Evolutionary conservation across 2,888 invertebrate genomes (phyloP).

Genomic region (Napeogenes sylphis): DNA sequence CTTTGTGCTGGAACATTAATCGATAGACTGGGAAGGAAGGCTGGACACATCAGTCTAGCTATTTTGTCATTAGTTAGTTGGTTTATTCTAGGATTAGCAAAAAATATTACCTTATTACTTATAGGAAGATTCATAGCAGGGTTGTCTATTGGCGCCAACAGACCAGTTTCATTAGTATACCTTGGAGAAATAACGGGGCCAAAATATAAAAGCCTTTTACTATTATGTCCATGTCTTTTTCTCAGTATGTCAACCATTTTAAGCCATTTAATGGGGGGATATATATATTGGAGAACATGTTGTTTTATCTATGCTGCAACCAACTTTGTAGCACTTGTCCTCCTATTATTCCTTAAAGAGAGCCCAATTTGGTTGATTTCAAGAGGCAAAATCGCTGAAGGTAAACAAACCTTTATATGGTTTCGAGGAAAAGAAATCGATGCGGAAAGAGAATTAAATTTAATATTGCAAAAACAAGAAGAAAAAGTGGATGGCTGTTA

Average conservation of each 20-base stretch:
- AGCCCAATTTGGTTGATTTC: slow-evolving; percentile 54
- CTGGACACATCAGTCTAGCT: slow-evolving; percentile 41
- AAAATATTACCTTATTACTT: slow-evolving; percentile 38
- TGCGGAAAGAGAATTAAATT: slow-evolving; percentile 43
- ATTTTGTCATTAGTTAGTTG: slow-evolving; percentile 47
- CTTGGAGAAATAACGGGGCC: slow-evolving; percentile 51
- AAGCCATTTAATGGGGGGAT: slow-evolving; percentile 36
- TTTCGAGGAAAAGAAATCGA: slow-evolving; percentile 45
- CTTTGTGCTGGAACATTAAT: slow-evolving; percentile 45
- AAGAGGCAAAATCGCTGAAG: slow-evolving; percentile 45
- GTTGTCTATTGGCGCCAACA: slow-evolving; percentile 42
- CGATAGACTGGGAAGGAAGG: slow-evolving; percentile 47
- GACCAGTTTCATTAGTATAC: slow-evolving; percentile 46
- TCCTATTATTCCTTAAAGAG: slow-evolving; percentile 45
- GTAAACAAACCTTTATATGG: slow-evolving; percentile 40
- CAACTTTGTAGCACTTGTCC: slow-evolving; percentile 36
- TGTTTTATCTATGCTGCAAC: slow-evolving; percentile 42
- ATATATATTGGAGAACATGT: slow-evolving; percentile 42
- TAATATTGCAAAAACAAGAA: slow-evolving; percentile 39
- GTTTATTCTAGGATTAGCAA: slow-evolving; percentile 42
- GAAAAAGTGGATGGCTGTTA: slow-evolving; percentile 30
- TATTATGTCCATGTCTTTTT: too few species aligned
- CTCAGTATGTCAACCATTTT: too few species aligned
- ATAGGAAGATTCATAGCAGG: slow-evolving; percentile 48
- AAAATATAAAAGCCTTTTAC: slow-evolving; percentile 24